phyloP scores from a whole-genome alignment of 2,113 vertebrate genomes.

The Mus spicilegus region DNA sequence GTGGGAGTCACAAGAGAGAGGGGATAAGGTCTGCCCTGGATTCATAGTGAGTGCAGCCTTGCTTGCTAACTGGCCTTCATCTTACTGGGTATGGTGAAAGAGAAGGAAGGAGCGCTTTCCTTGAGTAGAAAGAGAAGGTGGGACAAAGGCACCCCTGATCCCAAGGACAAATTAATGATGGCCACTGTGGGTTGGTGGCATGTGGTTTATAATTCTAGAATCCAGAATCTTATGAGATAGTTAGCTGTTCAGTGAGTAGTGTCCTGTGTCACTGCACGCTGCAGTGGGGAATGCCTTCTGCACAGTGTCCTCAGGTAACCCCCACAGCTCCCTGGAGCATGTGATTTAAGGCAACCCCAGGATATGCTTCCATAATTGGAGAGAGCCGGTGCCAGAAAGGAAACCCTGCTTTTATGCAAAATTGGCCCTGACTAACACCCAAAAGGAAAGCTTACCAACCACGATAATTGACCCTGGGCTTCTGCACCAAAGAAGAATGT shows the following conservation, averaged over 20 bases:
- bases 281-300: not conserved
- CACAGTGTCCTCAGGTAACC: not conserved
- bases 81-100: not conserved
- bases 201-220: not conserved
- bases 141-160: not conserved
- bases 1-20: not conserved
- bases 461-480: conserved; percentile 55
- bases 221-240: not conserved
- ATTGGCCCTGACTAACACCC: conserved; percentile 44
- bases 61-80: too few species aligned
- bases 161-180: not conserved
- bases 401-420: conserved; percentile 58
- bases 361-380: conserved; percentile 28
- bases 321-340: not conserved
- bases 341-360: not conserved
- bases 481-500: conserved; percentile 56
- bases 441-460: conserved; percentile 60
- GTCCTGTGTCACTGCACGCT: too few species aligned
- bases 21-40: not conserved
- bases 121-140: not conserved
- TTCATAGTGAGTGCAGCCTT: not conserved
- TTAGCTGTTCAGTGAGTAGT: not conserved
- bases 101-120: not conserved
- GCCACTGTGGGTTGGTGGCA: not conserved
- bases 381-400: conserved; percentile 41